Evolutionary conservation across 2,888 invertebrate species (phyloP).

Genomic region (Eristalinus aeneus): DNA sequence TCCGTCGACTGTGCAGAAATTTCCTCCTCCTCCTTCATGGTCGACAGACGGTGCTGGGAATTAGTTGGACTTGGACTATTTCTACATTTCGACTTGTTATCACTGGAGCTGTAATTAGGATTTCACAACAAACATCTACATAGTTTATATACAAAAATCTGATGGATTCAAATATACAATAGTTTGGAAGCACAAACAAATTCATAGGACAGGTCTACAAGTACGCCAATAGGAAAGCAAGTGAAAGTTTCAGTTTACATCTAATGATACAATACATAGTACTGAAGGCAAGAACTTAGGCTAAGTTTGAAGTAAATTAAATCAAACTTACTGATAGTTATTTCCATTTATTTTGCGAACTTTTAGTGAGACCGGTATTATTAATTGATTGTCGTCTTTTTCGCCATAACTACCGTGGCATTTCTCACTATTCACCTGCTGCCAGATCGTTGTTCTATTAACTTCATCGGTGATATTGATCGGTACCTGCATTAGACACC

Average conservation of each 20-base stretch:
- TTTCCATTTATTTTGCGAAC: slow-evolving; percentile 79
- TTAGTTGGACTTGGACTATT: slow-evolving; percentile 58
- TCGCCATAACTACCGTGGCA: slow-evolving; percentile 48
- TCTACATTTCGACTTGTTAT: slow-evolving; percentile 60
- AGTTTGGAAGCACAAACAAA: background rate
- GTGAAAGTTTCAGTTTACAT: background rate
- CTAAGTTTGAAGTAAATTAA: background rate
- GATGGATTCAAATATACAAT: background rate
- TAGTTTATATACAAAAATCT: slow-evolving; percentile 12
- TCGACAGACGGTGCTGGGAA: slow-evolving; percentile 84
- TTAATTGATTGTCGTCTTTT: slow-evolving; percentile 76
- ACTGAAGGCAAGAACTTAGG: background rate
- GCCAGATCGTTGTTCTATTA: slow-evolving; percentile 96
- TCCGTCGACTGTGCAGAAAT: slow-evolving; percentile 74
- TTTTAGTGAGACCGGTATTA: slow-evolving; percentile 78
- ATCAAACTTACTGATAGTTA: slow-evolving; percentile 78
- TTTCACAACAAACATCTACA: slow-evolving; percentile 47
- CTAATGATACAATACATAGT: background rate
- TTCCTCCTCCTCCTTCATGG: slow-evolving; percentile 93
- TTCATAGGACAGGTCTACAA: slow-evolving; percentile 3
- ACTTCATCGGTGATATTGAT: slow-evolving; percentile 97
- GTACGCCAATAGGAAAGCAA: background rate
- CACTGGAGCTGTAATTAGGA: slow-evolving; percentile 60
- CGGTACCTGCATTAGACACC: slow-evolving; percentile 91
- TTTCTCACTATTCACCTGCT: slow-evolving; percentile 88